These are phyloP conservation scores for Elaphurus davidianus DNA, from an alignment of 2,113 vertebrate species.

Conservation along the genomic window DNA sequence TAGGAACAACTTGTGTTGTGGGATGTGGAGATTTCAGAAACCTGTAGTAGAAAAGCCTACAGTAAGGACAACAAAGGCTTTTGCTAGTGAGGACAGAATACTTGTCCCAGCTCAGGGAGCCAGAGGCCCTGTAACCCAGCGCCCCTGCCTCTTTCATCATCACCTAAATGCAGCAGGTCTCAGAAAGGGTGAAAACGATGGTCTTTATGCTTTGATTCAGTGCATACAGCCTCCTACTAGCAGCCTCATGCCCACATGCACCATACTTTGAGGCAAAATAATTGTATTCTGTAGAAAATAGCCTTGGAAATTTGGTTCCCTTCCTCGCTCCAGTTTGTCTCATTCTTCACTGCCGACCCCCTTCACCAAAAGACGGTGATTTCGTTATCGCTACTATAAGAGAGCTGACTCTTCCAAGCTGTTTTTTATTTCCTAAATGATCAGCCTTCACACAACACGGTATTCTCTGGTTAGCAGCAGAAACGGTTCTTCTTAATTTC, in stretches of 20 bases:
- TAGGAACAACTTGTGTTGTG: neutral
- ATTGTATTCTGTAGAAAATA: neutral
- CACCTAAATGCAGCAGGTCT: neutral
- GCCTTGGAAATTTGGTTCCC: neutral
- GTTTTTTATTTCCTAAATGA: slow-evolving; percentile 1
- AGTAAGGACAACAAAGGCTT: neutral
- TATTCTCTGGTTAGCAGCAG: neutral
- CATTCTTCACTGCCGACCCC: neutral
- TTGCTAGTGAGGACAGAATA: neutral
- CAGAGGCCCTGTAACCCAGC: neutral
- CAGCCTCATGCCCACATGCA: neutral
- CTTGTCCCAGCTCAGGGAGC: neutral
- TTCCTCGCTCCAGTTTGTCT: neutral
- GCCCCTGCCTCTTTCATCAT: neutral
- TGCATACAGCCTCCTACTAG: neutral
- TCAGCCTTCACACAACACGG: neutral
- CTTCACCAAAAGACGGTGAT: neutral
- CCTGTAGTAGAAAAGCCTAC: neutral
- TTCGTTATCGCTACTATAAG: neutral
- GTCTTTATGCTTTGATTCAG: neutral
- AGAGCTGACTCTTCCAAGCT: neutral
- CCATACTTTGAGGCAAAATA: neutral
- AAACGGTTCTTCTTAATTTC: neutral
- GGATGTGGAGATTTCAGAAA: neutral
- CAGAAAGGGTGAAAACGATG: neutral